phyloP scores from a whole-genome alignment of 2,797 vertebrate species.

The Manis javanica region DNA sequence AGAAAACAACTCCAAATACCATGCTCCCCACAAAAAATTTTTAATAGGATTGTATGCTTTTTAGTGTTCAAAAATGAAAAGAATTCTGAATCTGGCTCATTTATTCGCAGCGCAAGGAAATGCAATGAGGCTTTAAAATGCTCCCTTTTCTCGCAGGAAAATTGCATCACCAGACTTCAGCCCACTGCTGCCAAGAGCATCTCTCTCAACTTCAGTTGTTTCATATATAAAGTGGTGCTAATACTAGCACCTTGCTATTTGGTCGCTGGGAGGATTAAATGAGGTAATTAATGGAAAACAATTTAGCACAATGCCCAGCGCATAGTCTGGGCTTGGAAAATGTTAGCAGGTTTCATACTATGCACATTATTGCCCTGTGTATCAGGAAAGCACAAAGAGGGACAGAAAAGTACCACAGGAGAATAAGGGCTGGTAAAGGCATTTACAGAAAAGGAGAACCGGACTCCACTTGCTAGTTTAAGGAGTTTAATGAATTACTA shows the following conservation, averaged over 20 bases:
- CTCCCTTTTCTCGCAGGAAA: slow-evolving; percentile 1
- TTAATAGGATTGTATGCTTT: background rate
- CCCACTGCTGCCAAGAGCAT: background rate
- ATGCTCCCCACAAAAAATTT: background rate
- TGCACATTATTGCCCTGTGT: background rate
- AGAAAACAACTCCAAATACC: slow-evolving; percentile 39
- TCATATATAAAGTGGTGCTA: background rate
- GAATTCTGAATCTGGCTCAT: background rate
- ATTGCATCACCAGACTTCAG: background rate
- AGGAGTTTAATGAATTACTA: background rate
- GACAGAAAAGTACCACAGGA: background rate
- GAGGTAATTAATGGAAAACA: background rate
- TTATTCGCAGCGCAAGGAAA: background rate
- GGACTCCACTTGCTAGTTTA: background rate
- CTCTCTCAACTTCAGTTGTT: background rate
- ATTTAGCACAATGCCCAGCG: background rate
- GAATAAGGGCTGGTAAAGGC: background rate
- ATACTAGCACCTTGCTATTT: background rate
- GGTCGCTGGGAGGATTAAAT: background rate
- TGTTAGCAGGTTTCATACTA: background rate
- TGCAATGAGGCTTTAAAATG: background rate
- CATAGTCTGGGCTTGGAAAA: background rate
- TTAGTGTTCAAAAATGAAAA: background rate
- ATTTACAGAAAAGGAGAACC: background rate
- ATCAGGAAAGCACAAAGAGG: background rate